A percentile compares a stretch with the other conserved stretches of the same genome.
phyloP scores from a whole-genome alignment of 2,888 invertebrate species.

The Sminthurides aquaticus region DNA sequence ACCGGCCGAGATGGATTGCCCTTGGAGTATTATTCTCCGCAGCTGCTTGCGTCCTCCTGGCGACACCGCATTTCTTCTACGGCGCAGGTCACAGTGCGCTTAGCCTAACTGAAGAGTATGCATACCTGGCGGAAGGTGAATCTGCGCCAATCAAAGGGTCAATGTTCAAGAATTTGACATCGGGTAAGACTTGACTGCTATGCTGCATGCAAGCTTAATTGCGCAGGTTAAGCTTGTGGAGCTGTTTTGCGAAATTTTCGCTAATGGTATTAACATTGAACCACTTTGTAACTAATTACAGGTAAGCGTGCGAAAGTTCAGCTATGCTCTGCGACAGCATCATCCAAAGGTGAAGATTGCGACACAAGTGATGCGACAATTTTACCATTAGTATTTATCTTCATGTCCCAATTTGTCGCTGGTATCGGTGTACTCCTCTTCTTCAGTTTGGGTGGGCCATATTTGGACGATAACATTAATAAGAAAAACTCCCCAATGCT shows the following conservation, averaged over 20 bases:
- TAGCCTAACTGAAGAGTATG: constrained; percentile 49
- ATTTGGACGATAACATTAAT: constrained; percentile 62
- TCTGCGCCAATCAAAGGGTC: not conserved
- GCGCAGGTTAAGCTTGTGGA: too few species aligned
- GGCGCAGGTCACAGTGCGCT: constrained; percentile 62
- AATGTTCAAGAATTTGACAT: not conserved
- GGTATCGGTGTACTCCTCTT: constrained; percentile 62
- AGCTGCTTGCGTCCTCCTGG: constrained; percentile 59
- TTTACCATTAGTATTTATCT: constrained; percentile 56
- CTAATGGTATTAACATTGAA: too few species aligned
- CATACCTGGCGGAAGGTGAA: not conserved
- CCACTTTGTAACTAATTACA: too few species aligned
- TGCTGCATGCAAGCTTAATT: too few species aligned
- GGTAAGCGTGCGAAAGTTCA: constrained; percentile 7
- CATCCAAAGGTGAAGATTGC: constrained; percentile 46
- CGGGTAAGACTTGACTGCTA: too few species aligned
- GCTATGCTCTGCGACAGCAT: not conserved
- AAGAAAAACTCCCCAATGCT: constrained; percentile 59
- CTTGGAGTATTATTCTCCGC: constrained; percentile 49
- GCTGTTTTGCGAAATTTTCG: too few species aligned
- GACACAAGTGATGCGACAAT: constrained; percentile 49
- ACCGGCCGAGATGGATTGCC: constrained; percentile 66
- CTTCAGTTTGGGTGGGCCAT: constrained; percentile 60
- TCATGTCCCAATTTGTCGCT: constrained; percentile 61
- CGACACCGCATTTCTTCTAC: constrained; percentile 61